These are phyloP conservation scores for Turnix velox DNA, from an alignment of 2,113 vertebrate species.

Conservation along the genomic window DNA sequence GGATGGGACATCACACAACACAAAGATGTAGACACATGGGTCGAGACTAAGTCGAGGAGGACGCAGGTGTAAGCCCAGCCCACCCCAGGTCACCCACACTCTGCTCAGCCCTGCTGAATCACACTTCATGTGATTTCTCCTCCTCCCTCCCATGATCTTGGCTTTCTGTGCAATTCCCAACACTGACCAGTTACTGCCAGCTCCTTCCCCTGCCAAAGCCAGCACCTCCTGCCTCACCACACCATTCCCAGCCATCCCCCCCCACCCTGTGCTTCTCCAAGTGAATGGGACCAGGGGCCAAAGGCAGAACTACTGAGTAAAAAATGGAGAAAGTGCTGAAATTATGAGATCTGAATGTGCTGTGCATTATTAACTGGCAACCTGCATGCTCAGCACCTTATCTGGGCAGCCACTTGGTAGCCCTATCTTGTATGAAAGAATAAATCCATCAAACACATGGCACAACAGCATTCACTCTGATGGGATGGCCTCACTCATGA, in stretches of 20 bases:
- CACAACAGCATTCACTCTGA: neutral
- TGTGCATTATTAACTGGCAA: neutral
- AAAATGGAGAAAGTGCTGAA: neutral
- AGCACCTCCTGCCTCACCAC: neutral
- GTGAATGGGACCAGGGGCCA: neutral
- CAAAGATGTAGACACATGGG: neutral
- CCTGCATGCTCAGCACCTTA: neutral
- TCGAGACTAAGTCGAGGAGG: neutral
- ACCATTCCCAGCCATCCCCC: neutral
- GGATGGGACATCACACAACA: rapidly evolving
- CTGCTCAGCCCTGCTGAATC: neutral
- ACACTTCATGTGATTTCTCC: neutral
- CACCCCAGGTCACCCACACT: neutral
- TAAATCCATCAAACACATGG: neutral
- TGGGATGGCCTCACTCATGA: neutral
- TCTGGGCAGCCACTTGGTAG: neutral
- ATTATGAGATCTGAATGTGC: neutral
- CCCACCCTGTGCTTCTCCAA: neutral
- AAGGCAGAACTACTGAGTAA: neutral
- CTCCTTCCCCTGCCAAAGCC: neutral
- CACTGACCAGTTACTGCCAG: neutral
- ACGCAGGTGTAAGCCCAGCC: neutral
- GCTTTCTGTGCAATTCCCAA: neutral
- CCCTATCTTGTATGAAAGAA: neutral
- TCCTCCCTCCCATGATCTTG: neutral